phyloP scores from a whole-genome alignment of 30 jellyfish, hydroid and myxozoan species.

The Hydractinia symbiolongicarpus region DNA sequence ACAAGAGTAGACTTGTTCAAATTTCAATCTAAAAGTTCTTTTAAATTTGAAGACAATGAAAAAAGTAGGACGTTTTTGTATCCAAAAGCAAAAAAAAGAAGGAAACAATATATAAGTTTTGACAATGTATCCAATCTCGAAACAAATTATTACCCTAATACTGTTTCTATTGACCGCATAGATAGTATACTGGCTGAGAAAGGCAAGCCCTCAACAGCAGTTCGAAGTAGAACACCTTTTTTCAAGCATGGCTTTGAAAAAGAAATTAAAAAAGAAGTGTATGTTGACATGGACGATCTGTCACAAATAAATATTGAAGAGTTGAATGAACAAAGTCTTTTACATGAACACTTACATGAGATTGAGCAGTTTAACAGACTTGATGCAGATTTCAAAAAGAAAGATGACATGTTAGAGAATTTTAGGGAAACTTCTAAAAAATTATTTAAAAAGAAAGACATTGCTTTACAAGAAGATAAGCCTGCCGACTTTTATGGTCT shows the following conservation, averaged over 20 bases:
- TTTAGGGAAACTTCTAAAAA: slow-evolving; percentile 40
- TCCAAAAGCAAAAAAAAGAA: no score
- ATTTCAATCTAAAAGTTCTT: no score
- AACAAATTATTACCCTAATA: background rate
- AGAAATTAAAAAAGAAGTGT: background rate
- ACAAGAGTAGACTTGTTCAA: no score
- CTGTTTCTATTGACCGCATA: background rate
- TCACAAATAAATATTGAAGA: slow-evolving; percentile 21
- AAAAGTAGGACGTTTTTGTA: no score
- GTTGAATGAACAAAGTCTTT: background rate
- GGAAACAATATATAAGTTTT: background rate
- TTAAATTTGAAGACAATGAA: no score
- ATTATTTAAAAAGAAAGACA: slow-evolving; percentile 23
- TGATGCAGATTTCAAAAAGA: slow-evolving; percentile 19
- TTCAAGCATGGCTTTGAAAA: background rate
- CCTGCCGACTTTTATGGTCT: slow-evolving; percentile 13
- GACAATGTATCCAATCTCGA: background rate
- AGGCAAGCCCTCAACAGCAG: background rate
- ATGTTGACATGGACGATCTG: slow-evolving; percentile 34
- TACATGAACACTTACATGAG: background rate
- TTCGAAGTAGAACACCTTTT: background rate
- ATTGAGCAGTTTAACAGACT: slow-evolving; percentile 21
- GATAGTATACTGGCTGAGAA: background rate
- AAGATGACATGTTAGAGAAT: slow-evolving; percentile 20
- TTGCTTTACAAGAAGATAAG: slow-evolving; percentile 42